Percentiles rank a stretch among this genome's conserved stretches.
These are phyloP conservation scores for Cheilosia vulpina DNA, from an alignment of 2,888 invertebrate species.

Conservation along the genomic window DNA sequence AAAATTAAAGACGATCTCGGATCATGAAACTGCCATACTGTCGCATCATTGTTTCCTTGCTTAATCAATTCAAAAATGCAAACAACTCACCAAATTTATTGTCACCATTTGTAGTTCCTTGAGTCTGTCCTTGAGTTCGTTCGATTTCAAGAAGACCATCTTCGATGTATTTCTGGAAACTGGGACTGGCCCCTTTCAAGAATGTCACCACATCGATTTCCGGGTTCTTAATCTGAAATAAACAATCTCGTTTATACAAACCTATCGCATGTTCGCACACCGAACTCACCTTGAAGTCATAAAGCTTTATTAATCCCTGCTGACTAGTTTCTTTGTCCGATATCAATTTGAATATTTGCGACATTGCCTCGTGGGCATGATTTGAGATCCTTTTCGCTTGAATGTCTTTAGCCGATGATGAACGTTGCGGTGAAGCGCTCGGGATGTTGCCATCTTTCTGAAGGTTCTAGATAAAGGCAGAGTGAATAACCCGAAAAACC, in stretches of 20 bases:
- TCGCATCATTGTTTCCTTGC: too few relatives aligned
- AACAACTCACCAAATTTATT: conserved; percentile 75
- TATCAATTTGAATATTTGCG: conserved; percentile 95
- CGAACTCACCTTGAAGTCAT: conserved; percentile 82
- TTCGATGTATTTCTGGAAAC: conserved; percentile 83
- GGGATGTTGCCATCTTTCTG: conserved; percentile 85
- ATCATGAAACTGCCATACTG: too few relatives aligned
- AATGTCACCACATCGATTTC: conserved; percentile 83
- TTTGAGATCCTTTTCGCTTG: conserved; percentile 87
- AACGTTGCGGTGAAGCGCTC: conserved; percentile 81
- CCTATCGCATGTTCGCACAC: not conserved
- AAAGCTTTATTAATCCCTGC: conserved; percentile 87
- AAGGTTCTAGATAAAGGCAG: conserved; percentile 83
- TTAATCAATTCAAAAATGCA: not conserved
- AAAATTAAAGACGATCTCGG: too few relatives aligned
- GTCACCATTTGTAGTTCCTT: conserved; percentile 73
- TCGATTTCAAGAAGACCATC: conserved; percentile 83
- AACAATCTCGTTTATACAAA: not conserved
- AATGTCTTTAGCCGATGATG: conserved; percentile 81
- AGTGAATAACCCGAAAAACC: conserved; percentile 3
- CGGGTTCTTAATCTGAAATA: conserved; percentile 81
- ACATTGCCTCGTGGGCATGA: conserved; percentile 92
- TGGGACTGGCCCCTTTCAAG: conserved; percentile 82
- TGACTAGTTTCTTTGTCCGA: conserved; percentile 94
- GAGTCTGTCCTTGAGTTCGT: conserved; percentile 76